These are phyloP conservation scores for Montipora cactus DNA, from an alignment of 64 coral and sea anemone genomes.

Conservation along the genomic window DNA sequence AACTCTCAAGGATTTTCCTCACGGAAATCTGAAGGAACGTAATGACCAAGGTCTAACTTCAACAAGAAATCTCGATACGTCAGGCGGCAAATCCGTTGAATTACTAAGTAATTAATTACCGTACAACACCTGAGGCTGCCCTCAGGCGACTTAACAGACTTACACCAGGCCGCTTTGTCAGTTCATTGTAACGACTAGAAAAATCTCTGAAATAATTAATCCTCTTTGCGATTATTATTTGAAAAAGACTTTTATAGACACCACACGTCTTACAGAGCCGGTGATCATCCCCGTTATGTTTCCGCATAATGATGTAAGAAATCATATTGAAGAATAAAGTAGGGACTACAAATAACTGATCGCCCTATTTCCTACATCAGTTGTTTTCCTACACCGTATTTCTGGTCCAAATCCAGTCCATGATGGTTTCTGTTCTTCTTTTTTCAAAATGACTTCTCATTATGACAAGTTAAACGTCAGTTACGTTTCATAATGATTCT, in stretches of 20 bases:
- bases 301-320: no score
- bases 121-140: not conserved
- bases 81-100: not conserved
- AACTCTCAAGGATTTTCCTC: not conserved
- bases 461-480: not conserved
- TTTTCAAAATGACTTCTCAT: no score
- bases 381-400: no score
- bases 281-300: no score
- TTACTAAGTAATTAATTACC: not conserved
- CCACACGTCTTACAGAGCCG: not conserved
- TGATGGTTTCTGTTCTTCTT: no score
- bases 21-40: not conserved
- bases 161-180: not conserved
- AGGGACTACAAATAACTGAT: no score
- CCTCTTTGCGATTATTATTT: slow-evolving; percentile 43
- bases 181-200: slow-evolving; percentile 24
- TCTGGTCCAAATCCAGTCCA: no score
- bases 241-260: slow-evolving; percentile 18
- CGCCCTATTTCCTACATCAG: no score
- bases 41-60: not conserved
- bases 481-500: not conserved
- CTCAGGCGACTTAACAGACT: not conserved
- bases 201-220: slow-evolving; percentile 22
- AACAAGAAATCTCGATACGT: not conserved
- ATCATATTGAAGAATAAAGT: no score